Conservation (phyloP, 2,888 invertebrate species). For the Cepaea hortensis region DNA sequence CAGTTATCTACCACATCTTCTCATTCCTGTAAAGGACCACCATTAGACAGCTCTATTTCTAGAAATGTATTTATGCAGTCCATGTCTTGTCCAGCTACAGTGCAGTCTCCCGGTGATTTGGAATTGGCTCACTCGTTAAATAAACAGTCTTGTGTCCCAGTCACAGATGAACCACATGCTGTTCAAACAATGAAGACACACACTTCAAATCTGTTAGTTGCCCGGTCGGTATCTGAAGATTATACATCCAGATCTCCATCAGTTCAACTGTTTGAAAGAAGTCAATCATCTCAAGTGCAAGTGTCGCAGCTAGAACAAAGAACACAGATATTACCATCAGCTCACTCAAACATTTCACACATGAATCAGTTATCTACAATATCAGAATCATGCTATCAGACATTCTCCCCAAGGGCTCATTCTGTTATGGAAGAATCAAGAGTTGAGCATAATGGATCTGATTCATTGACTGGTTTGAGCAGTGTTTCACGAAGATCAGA, state of each 20-base stretch:
- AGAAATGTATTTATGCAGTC: not conserved
- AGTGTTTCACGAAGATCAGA: not conserved
- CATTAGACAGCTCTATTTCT: not conserved
- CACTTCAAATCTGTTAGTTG: not conserved
- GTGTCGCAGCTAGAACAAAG: not conserved
- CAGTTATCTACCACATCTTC: not conserved
- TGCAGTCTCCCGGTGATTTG: not conserved
- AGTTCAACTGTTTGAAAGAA: not conserved
- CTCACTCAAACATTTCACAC: not conserved
- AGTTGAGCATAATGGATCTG: not conserved
- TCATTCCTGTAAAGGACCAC: conserved; percentile 3
- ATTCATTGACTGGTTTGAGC: not conserved
- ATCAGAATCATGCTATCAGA: not conserved
- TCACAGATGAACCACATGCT: not conserved
- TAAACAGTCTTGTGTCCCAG: not conserved
- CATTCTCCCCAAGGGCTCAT: not conserved
- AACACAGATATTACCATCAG: not conserved
- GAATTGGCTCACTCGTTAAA: not conserved
- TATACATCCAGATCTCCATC: not conserved
- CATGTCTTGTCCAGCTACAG: not conserved
- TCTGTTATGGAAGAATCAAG: not conserved
- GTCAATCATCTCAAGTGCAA: not conserved
- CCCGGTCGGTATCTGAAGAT: not conserved
- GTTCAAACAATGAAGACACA: not conserved
- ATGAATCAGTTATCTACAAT: not conserved